Evolutionary conservation across 2,797 vertebrate genomes (phyloP), one percentile per base, ranked within the genome.

Genomic region (Anniella stebbinsi): DNA sequence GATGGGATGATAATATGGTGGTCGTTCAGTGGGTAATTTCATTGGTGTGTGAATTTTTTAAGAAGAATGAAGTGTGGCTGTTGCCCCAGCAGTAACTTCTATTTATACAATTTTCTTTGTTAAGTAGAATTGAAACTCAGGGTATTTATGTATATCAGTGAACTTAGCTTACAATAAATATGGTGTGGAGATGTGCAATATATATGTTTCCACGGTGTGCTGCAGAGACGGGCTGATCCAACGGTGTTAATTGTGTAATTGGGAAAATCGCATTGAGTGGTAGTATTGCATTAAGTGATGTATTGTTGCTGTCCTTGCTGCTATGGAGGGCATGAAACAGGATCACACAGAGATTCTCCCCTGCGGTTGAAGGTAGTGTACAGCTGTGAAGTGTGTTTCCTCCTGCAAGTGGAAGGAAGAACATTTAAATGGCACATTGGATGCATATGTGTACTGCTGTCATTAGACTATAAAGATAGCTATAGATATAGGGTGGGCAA

Each of bases 181-280:
- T 90, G 85, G 76, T 12, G 80, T 75, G 75, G 82, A 41, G 70
- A 87, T 69, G 60, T 85, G 86, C 86, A 84, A 15, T 33, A 67
- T 25, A 84, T 12, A 7, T 67, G 77, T 57, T 76, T 38, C 48
- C 86, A 87, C 86, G 45, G 0, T 83, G 69, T 84, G 69, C 25
- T 88, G 92, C 83, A 87, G 84, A 54, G 88, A 51, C 90, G 89
- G 88, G 8, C 33, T n/a, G 85, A 87, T 82, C 84, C 87, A 70
- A 5, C 82, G 84, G 86, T 67, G 80, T 82, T 86, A 88, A 45
- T 86, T 77, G 88, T 93, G 88, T 36, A 83, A 90, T 41, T 91
- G 92, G 94, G 91, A 95, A 90, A 92, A 90, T 95, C 90, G 89
- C 91, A 90, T 69, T 89, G 91, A 93, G 89, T 90, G 82, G 87